Percentiles rank a stretch among this genome's conserved stretches.
phyloP scores from a whole-genome alignment of 2,113 vertebrate species.

The Naja naja region DNA sequence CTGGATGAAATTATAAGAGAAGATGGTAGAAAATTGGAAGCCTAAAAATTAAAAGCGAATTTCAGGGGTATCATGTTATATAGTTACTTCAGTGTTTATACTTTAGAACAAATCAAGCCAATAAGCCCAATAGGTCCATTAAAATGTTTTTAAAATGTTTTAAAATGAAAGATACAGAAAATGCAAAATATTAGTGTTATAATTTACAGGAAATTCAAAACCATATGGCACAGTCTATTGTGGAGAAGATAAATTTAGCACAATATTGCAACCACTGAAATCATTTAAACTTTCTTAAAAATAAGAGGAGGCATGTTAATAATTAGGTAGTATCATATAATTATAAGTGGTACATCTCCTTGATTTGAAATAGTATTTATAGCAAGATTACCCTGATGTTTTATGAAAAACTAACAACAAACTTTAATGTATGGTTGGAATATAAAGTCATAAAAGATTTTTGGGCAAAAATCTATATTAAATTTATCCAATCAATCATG shows the following conservation, averaged over 20 bases:
- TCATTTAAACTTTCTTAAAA: neutral
- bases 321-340: neutral
- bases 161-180: neutral
- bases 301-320: neutral
- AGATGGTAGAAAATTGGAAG: neutral
- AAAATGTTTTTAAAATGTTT: neutral
- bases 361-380: neutral
- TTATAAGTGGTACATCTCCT: neutral
- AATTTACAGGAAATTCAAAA: neutral
- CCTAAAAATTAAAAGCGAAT: neutral
- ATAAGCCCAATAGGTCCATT: neutral
- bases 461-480: neutral
- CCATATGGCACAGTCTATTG: neutral
- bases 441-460: neutral
- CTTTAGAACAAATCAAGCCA: neutral
- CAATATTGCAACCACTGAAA: neutral
- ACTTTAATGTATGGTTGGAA: neutral
- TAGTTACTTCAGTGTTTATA: neutral
- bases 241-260: neutral
- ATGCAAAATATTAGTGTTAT: neutral
- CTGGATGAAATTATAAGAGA: neutral
- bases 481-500: neutral
- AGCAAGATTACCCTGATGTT: neutral
- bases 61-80: neutral
- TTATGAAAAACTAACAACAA: neutral